Conservation (phyloP, 2,113 vertebrate species). For the Siniperca chuatsi region DNA sequence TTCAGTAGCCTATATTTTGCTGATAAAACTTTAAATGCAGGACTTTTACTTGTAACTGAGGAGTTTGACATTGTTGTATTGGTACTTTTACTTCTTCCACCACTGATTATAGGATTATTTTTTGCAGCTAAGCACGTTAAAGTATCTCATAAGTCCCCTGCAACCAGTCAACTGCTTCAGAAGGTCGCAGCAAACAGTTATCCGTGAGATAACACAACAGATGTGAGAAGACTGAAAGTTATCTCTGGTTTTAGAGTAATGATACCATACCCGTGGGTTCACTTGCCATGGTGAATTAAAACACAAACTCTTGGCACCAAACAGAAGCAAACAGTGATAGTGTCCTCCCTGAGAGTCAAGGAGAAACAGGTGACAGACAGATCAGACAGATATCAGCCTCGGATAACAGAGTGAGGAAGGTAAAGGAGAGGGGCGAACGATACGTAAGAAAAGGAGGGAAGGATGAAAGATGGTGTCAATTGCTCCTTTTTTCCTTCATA, state of each 20-base stretch:
- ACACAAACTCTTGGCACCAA: constrained; percentile 52
- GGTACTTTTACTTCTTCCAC: not conserved
- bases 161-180: constrained; percentile 3
- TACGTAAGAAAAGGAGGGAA: constrained; percentile 77
- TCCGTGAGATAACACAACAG: constrained; percentile 19
- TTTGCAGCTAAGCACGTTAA: not conserved
- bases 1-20: not conserved
- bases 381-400: constrained; percentile 53
- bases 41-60: not conserved
- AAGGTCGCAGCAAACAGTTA: constrained; percentile 7
- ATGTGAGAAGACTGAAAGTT: constrained; percentile 38
- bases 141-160: constrained; percentile 5
- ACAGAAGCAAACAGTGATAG: constrained; percentile 18
- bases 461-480: constrained; percentile 71
- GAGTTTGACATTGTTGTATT: not conserved
- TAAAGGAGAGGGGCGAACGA: constrained; percentile 62
- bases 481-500: constrained; percentile 65
- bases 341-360: constrained; percentile 61
- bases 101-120: not conserved
- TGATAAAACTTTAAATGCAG: not conserved
- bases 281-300: constrained; percentile 54
- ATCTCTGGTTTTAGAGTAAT: constrained; percentile 45
- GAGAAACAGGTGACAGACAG: constrained; percentile 63
- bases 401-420: constrained; percentile 57
- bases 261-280: constrained; percentile 43